These are phyloP conservation scores for Pristionchus entomophagus DNA, from an alignment of 2,888 invertebrate genomes.

Conservation along the genomic window DNA sequence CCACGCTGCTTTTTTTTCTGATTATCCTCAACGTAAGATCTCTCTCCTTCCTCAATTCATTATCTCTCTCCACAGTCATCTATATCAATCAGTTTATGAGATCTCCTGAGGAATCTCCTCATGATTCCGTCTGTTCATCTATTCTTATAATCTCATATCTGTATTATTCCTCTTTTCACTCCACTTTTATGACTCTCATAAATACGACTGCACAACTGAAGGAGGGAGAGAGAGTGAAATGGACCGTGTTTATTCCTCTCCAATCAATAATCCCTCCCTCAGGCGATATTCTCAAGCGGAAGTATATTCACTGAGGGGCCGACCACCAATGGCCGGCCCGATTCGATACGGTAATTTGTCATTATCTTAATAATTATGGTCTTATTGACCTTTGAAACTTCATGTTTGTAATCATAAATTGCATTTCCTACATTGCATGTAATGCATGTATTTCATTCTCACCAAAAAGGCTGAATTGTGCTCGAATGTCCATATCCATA, in stretches of 20 bases:
- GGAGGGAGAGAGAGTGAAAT: not conserved
- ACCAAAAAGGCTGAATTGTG: too few species aligned
- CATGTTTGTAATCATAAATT: too few species aligned
- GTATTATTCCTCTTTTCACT: too few species aligned
- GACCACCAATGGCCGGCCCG: conserved; percentile 40
- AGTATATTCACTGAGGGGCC: conserved; percentile 12
- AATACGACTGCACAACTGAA: not conserved
- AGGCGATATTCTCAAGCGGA: conserved; percentile 38
- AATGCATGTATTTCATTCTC: too few species aligned
- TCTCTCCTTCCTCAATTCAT: not conserved
- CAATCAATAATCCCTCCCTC: conserved; percentile 5
- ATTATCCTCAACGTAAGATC: not conserved
- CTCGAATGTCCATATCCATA: too few species aligned
- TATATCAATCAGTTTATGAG: too few species aligned
- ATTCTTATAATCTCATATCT: too few species aligned
- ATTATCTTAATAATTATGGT: not conserved
- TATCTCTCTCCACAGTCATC: not conserved
- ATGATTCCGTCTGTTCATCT: not conserved
- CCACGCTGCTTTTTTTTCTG: not conserved
- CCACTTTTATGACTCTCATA: not conserved
- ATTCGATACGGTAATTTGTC: not conserved
- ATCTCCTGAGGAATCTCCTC: too few species aligned
- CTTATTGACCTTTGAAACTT: not conserved
- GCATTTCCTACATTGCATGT: too few species aligned
- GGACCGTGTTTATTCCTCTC: not conserved